Evolutionary conservation across 2,888 invertebrate genomes (phyloP), one percentile per base, ranked within the genome.

Genomic region (Caenorhabditis sulstoni): DNA sequence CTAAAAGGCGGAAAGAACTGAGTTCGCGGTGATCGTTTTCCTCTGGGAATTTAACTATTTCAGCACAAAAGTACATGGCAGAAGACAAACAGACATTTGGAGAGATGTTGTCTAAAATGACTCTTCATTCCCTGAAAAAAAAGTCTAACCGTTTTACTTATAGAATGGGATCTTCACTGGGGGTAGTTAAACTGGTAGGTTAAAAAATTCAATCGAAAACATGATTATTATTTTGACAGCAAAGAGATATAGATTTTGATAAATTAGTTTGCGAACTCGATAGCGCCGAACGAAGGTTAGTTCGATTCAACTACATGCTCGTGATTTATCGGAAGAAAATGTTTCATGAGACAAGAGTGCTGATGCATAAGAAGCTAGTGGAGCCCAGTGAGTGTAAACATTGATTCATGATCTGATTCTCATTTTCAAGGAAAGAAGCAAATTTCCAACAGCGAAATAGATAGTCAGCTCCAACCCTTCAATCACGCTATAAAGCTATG

Each of bases 131-230:
- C 45, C 44, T 88, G 47, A 80, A 81, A 37, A 88, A 88, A 83
- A 88, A 88, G 57, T 84, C 86, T 52, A 88, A 87, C 64, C 81
- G 88, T 0, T 84, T 88, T 53, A 87, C 87, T n/a, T 88, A 89
- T 75, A 70, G 88, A 11, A 86, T 88, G 80, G 84, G 85, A 37
- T 79, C 84, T 7, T 82, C 86, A 5, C 64, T 88, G 22, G 88
- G 88, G n/a, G 81, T 88, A 20, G 81, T 82, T 14, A 82, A 84
- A 64, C 61, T 83, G 75, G 87, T 86, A 45, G 11, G 29, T 7
- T 41, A 41, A 14, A 1, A 47, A 35, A 18, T 53, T 41, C 39
- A 41, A 35, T 35, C 0, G 12, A 50, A 23, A 23, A 23, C 7
- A 23, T 22, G 1, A 11, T 52, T 29, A 29, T 0, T 64, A 66